These are phyloP conservation scores for Drosophila kepulauana DNA, from an alignment of 1,140 invertebrate species.

Conservation along the genomic window DNA sequence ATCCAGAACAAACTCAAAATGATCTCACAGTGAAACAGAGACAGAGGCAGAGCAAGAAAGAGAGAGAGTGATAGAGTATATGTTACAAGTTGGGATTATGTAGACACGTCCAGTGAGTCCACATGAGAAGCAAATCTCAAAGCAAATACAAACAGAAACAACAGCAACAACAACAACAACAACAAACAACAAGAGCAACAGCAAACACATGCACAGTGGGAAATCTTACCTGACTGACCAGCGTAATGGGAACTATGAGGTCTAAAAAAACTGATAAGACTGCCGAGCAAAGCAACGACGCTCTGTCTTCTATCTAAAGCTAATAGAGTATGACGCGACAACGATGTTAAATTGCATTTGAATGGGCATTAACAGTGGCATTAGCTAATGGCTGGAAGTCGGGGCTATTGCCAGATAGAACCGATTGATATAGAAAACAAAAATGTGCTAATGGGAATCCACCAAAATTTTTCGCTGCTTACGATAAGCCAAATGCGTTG, in stretches of 20 bases:
- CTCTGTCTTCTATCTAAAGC: constrained; percentile 59
- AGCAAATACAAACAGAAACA: constrained; percentile 23
- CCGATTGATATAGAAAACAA: background rate
- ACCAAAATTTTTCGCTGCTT: background rate
- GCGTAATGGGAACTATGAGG: constrained; percentile 23
- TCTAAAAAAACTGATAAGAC: constrained; percentile 55
- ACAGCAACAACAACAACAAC: background rate
- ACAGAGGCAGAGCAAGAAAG: background rate
- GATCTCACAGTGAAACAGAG: background rate
- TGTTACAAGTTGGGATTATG: constrained; percentile 26
- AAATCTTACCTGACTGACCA: constrained; percentile 63
- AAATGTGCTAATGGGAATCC: constrained; percentile 2
- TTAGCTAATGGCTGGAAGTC: constrained; percentile 7
- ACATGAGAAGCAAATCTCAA: constrained; percentile 35
- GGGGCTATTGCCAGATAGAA: constrained; percentile 3
- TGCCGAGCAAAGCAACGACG: background rate
- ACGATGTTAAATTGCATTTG: constrained; percentile 70
- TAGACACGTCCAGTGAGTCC: constrained; percentile 3
- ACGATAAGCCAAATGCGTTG: background rate
- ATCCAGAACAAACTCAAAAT: constrained; percentile 2
- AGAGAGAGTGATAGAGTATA: background rate
- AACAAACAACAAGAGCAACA: background rate
- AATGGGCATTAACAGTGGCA: constrained; percentile 29
- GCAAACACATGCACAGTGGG: background rate
- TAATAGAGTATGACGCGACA: constrained; percentile 56